Base-by-base conservation (phyloP, 2,113 vertebrate genomes). In the Cyanocitta stelleri region DNA sequence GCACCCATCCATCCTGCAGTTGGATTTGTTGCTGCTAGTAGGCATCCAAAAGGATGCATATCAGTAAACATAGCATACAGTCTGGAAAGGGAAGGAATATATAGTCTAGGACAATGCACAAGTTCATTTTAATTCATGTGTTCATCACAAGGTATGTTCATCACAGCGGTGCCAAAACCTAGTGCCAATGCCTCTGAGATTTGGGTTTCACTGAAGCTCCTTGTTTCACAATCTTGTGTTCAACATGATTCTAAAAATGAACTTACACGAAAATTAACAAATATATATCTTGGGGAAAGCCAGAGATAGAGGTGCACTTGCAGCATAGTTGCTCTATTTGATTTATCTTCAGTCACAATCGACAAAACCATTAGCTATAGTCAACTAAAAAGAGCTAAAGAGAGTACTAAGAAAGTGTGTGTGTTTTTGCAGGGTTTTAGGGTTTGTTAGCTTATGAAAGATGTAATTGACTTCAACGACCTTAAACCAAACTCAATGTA, bases 401-500 rank as follows among this genome's bases (percentile, higher is more conserved):
- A 78, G 22, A 79, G 24, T 74, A 51, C 41, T 76, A 59, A 79
- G 48, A 72, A 80, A 86, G 17, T 10, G 27, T 43, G 46, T 72
- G 46, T 67, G 18, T 13, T 87, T 96, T 85, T 69, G 12, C 21
- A 59, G 59, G 30, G 59, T 68, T 91, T 87, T 20, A 67, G 58
- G 30, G 59, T 68, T 93, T 87, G 19, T 88, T 93, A 88, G 35
- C 39, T 92, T 80, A 67, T 68, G 55, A 89, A 94, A 85, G 67
- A 90, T 68, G 75, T 64, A 96, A 93, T 77, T 94, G 90, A 96
- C 90, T 94, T 89, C 54, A 77, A n/a, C 71, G 51, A 84, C 75
- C 64, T 90, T 82, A 91, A 91, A 77, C n/a, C 43, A 93, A 94
- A 95, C 90, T 93, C 82, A 78, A 17, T 85, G 63, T 85, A 94